Conservation (phyloP, 2,888 invertebrate genomes). For the Eupithecia inturbata region DNA sequence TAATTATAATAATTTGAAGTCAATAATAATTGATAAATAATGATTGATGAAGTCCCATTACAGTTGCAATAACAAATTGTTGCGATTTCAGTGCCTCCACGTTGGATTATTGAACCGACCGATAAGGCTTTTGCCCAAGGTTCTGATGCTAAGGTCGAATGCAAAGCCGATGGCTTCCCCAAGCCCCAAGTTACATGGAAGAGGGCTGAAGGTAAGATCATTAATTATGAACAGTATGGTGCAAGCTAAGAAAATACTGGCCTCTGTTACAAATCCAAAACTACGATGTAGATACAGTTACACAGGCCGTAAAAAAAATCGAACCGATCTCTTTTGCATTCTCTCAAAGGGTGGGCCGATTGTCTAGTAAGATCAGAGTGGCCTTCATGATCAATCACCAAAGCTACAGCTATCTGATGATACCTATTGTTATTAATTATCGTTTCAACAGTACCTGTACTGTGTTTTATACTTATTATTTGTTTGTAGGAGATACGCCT, state of each 20-base stretch:
- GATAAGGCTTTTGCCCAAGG: constrained; percentile 98
- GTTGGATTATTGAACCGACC: constrained; percentile 97
- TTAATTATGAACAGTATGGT: neutral
- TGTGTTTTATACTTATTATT: too few relatives aligned
- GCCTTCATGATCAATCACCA: too few relatives aligned
- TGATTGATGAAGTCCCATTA: constrained; percentile 21
- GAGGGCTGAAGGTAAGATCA: constrained; percentile 92
- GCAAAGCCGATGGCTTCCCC: constrained; percentile 98
- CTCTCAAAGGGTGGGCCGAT: neutral
- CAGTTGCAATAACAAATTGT: constrained; percentile 51
- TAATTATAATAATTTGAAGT: neutral
- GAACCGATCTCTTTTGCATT: neutral
- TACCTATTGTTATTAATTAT: neutral
- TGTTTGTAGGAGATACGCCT: constrained; percentile 90
- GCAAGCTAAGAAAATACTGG: neutral
- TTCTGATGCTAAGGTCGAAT: constrained; percentile 96
- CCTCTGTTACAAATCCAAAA: neutral
- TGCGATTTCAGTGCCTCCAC: constrained; percentile 92
- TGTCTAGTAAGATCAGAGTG: neutral
- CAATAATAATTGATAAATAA: too few relatives aligned
- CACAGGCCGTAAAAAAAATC: too few relatives aligned
- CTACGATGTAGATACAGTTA: neutral
- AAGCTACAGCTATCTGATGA: too few relatives aligned
- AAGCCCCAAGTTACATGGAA: constrained; percentile 98
- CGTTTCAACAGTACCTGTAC: neutral